A percentile compares a stretch with the other conserved stretches of the same genome.
Conservation (phyloP, 2,797 vertebrate genomes). For the Schizopygopsis malacanthus region DNA sequence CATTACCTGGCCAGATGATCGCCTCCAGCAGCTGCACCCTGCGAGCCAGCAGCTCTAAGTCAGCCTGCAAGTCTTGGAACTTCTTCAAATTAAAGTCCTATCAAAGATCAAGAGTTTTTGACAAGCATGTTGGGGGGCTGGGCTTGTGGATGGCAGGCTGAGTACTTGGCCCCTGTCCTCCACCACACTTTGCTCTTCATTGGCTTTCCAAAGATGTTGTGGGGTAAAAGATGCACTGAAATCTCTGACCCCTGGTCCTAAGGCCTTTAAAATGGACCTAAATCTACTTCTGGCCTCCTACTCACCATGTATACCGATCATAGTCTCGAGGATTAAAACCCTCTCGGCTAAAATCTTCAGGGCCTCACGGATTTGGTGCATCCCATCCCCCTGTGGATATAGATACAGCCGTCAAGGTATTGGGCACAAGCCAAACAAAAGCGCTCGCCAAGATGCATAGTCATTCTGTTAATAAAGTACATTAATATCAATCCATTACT, state of each 20-base stretch:
- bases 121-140: conserved; percentile 76
- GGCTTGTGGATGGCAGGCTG: conserved; percentile 70
- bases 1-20: conserved; percentile 99
- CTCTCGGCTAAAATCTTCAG: conserved; percentile 99
- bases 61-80: conserved; percentile 96
- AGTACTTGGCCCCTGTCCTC: conserved; percentile 69
- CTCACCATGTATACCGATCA: conserved; percentile 99
- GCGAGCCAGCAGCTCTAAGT: conserved; percentile 98
- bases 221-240: conserved; percentile 55
- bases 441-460: conserved; percentile 78
- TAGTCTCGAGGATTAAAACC: conserved; percentile 99
- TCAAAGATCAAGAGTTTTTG: conserved; percentile 88
- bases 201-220: conserved; percentile 50
- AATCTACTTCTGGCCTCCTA: conserved; percentile 85
- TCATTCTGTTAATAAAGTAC: conserved; percentile 65
- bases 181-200: conserved; percentile 56
- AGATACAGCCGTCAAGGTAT: conserved; percentile 90
- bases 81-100: conserved; percentile 98
- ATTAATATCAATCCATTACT: conserved; percentile 71
- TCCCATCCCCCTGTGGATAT: conserved; percentile 97
- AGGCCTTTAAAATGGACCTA: conserved; percentile 74
- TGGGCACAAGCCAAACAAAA: conserved; percentile 76
- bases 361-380: conserved; percentile 99
- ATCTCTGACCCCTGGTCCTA: conserved; percentile 60
- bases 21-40: conserved; percentile 99